Evolutionary conservation across 1,140 invertebrate genomes (phyloP), one percentile per base, ranked within the genome.

Genomic region (Tenebrio molitor): DNA sequence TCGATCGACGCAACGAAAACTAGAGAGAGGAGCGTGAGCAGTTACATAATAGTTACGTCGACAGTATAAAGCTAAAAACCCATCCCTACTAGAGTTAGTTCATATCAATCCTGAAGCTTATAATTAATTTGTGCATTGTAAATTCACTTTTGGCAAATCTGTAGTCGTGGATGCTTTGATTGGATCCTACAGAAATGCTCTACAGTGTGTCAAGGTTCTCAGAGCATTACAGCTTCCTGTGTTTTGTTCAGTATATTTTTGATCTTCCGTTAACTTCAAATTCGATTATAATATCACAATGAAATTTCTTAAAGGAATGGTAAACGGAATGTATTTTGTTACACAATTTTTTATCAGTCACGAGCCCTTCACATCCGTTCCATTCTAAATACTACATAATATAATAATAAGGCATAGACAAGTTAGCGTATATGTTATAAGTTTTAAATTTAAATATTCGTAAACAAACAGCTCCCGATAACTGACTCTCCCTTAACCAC

Each of bases 71-170:
- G 33, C 44, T 58, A 71, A 53, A 39, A 66, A 65, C 46, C 65
- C 64, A 71, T 72, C 69, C 73, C 62, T 72, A 74, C 73, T 62
- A 44, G 36, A 62, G 25, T 63, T 63, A 44, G 10, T 69, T 69
- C 12, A 50, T 65, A 15, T 65, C 34, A 67, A 68, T 44, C 33
- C 12, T 58, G 71, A 76, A 76, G 71, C 77, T 78, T 79, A 79
- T 72, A 74, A 42, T 74, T 78, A 79, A 78, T 79, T 79, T 79
- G 78, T 79, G 78, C 78, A 72, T 73, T 34, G 17, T 21, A 70
- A n/a, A 53, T 65, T 15, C 33, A 46, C 21, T 42, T 64, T 71
- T 71, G 41, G 58, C 41, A 25, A 41, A 25, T 65, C 62, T 69
- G 46, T 69, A 44, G 41, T 42, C 34, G 4, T n/a, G 39, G 3